These are phyloP conservation scores for Odobenus rosmarus DNA, from an alignment of 2,113 vertebrate species.

Conservation along the genomic window DNA sequence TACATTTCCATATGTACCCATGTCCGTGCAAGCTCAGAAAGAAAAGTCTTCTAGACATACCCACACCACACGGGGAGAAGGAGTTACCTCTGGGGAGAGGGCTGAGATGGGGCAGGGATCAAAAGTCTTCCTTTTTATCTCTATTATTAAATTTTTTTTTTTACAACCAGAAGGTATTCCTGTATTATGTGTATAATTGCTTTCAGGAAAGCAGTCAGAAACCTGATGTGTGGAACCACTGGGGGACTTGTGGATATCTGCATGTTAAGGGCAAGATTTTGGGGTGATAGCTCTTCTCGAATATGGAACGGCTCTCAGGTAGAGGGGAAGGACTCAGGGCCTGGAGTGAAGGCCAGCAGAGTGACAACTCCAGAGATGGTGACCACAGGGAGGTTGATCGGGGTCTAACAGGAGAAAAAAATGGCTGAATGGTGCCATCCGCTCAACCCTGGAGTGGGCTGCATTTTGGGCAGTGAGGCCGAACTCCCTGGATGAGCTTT, in stretches of 20 bases:
- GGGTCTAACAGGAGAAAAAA: neutral
- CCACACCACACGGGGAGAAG: neutral
- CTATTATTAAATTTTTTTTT: neutral
- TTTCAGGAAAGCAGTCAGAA: neutral
- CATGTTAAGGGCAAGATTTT: neutral
- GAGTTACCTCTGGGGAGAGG: neutral
- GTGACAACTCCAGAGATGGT: neutral
- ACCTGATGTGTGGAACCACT: neutral
- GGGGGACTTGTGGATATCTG: neutral
- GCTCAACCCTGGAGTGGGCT: neutral
- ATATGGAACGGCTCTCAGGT: neutral
- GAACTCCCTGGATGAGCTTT: neutral
- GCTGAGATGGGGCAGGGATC: neutral
- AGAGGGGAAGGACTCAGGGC: neutral
- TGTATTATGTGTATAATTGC: neutral
- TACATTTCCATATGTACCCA: neutral
- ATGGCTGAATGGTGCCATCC: too few relatives aligned
- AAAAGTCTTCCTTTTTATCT: neutral
- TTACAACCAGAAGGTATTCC: neutral
- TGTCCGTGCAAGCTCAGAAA: neutral
- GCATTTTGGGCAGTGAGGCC: neutral
- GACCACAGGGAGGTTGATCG: neutral
- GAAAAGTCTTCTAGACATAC: neutral
- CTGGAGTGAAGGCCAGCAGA: neutral
- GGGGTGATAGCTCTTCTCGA: neutral